A percentile compares a stretch with the other conserved stretches of the same genome.
phyloP scores from a whole-genome alignment of 53 echinoderm and acorn worm species.

The Glandiceps talaboti region DNA sequence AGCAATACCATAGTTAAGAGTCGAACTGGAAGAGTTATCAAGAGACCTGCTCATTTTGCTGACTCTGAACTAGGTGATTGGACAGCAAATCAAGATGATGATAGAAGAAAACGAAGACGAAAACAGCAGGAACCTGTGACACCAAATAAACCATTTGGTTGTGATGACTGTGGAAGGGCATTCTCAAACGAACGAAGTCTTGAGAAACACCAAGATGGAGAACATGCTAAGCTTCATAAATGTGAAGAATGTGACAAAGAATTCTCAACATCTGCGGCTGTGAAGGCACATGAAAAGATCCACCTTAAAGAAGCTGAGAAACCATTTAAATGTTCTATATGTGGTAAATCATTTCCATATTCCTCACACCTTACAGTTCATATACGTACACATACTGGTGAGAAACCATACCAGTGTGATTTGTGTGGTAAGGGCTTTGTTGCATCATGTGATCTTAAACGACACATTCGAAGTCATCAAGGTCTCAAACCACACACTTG shows the following conservation, averaged over 20 bases:
- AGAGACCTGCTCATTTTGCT: not conserved
- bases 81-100: not conserved
- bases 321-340: not conserved
- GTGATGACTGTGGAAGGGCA: not conserved
- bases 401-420: not conserved
- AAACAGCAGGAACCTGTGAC: not conserved
- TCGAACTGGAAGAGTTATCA: not conserved
- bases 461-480: not conserved
- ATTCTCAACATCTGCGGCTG: not conserved
- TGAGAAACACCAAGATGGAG: not conserved
- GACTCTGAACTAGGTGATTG: not conserved
- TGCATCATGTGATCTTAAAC: not conserved
- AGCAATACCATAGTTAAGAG: not conserved
- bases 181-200: not conserved
- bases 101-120: not conserved
- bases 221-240: not conserved
- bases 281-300: not conserved
- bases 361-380: not conserved
- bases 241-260: not conserved
- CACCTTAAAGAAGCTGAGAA: not conserved
- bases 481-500: not conserved
- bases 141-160: not conserved
- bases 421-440: not conserved
- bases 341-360: not conserved
- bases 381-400: not conserved